A percentile compares a stretch with the other conserved stretches of the same genome.
Evolutionary conservation across 2,888 invertebrate species (phyloP).

Genomic region (Coelogynopora nodosa): DNA sequence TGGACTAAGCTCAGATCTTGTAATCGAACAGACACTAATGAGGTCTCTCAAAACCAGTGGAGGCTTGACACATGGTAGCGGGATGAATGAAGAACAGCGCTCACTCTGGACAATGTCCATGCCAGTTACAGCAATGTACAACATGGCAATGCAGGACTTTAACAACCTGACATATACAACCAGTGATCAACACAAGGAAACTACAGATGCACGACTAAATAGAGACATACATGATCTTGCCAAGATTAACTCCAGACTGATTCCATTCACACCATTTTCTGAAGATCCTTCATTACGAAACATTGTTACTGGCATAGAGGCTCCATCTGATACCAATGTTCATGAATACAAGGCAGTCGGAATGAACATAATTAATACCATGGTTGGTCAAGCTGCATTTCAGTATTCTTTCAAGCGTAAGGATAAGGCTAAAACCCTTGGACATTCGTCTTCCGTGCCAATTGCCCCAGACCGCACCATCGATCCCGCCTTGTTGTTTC

Average conservation of each 20-base stretch:
- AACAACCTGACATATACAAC: background rate
- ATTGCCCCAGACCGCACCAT: conserved; percentile 40
- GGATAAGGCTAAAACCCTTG: background rate
- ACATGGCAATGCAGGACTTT: background rate
- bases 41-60: background rate
- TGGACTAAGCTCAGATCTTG: background rate
- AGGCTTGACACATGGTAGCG: background rate
- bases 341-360: background rate
- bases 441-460: background rate
- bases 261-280: background rate
- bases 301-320: background rate
- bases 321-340: background rate
- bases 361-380: background rate
- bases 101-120: background rate
- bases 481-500: conserved; percentile 38
- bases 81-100: background rate
- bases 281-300: background rate
- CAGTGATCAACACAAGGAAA: background rate
- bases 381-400: background rate
- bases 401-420: background rate
- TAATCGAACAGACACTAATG: background rate
- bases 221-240: too few relatives aligned
- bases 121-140: background rate
- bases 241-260: too few relatives aligned
- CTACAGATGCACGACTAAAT: too few relatives aligned